phyloP scores from a whole-genome alignment of 2,113 vertebrate genomes.

The Andinoacara biseriatus region DNA sequence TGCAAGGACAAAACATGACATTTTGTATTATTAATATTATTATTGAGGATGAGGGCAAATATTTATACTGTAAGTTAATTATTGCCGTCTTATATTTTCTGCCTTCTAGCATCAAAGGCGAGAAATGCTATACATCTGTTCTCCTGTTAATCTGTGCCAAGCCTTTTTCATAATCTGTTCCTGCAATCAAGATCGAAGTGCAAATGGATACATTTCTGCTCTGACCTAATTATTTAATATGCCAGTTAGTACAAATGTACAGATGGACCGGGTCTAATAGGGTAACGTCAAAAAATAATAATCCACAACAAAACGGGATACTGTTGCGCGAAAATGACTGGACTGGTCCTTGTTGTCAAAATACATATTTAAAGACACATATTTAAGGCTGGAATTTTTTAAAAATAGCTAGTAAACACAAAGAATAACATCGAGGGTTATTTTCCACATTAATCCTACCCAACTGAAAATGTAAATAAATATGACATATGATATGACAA shows the following conservation, averaged over 20 bases:
- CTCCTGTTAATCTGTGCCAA: conserved; percentile 56
- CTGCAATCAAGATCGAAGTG: conserved; percentile 55
- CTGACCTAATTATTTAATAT: conserved; percentile 74
- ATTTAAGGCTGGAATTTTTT: not conserved
- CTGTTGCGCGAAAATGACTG: not conserved
- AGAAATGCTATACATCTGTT: conserved; percentile 61
- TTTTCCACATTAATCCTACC: not conserved
- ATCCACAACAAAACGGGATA: conserved; percentile 16
- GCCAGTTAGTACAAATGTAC: conserved; percentile 35
- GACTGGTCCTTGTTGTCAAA: not conserved
- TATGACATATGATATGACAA: not conserved
- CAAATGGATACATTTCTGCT: conserved; percentile 57
- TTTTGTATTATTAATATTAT: not conserved
- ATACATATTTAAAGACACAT: not conserved
- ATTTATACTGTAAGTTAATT: not conserved
- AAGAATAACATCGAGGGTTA: accelerated
- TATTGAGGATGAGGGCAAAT: not conserved
- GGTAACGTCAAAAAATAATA: not conserved
- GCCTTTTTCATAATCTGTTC: conserved; percentile 64
- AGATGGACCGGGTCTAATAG: conserved; percentile 34
- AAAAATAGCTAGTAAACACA: not conserved
- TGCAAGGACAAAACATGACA: not conserved
- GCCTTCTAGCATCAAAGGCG: conserved; percentile 38
- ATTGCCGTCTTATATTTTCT: not conserved
- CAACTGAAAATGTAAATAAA: not conserved